Conservation (phyloP, 2,888 invertebrate species). For the Apoderus coryli region DNA sequence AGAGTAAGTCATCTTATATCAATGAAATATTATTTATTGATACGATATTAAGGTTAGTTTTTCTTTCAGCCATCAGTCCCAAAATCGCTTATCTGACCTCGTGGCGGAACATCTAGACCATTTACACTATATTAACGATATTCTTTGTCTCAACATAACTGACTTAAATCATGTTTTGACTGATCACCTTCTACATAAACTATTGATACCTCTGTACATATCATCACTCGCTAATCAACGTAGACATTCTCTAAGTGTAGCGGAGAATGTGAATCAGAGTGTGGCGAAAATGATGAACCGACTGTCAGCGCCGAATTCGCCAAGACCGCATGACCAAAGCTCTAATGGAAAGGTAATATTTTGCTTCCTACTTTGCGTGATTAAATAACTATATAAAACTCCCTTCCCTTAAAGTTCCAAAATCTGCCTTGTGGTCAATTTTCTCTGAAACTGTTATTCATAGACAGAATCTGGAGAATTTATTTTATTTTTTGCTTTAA, state of each 20-base stretch:
- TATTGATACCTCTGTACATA: constrained; percentile 86
- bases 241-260: constrained; percentile 36
- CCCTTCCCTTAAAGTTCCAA: too few species aligned
- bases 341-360: not conserved
- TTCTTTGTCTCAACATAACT: constrained; percentile 79
- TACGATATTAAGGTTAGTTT: constrained; percentile 3
- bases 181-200: constrained; percentile 83
- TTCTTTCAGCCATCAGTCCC: constrained; percentile 68
- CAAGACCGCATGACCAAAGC: not conserved
- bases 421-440: too few species aligned
- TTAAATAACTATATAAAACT: too few species aligned
- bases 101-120: constrained; percentile 97
- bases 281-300: constrained; percentile 23
- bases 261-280: constrained; percentile 45
- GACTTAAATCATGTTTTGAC: constrained; percentile 88
- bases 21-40: not conserved
- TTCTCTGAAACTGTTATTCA: too few species aligned
- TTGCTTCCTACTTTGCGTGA: too few species aligned
- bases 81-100: constrained; percentile 79
- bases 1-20: constrained; percentile 67
- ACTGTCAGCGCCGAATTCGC: constrained; percentile 1
- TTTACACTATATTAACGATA: constrained; percentile 93
- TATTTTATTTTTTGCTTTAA: too few species aligned
- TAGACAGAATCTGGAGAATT: too few species aligned
- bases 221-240: constrained; percentile 55